phyloP scores from a whole-genome alignment of 30 jellyfish, hydroid and myxozoan genomes.

The Hydra vulgaris region DNA sequence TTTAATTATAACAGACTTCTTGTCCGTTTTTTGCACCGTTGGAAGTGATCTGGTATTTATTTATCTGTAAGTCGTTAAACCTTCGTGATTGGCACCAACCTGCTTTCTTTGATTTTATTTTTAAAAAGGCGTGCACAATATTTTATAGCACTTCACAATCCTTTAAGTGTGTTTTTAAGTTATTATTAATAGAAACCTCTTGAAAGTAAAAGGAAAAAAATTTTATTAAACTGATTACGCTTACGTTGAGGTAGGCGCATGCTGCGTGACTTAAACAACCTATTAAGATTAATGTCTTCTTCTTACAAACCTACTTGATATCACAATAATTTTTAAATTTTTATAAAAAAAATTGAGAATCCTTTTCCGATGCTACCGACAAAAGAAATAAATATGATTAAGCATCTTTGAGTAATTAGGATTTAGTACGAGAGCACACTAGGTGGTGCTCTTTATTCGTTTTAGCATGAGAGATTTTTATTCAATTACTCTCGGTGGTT shows the following conservation, averaged over 20 bases:
- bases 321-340: too few relatives aligned
- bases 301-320: neutral
- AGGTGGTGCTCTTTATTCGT: neutral
- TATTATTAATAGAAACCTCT: too few relatives aligned
- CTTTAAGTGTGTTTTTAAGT: neutral
- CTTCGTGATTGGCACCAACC: neutral
- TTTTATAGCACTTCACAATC: neutral
- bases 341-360: too few relatives aligned
- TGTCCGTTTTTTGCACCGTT: too few relatives aligned
- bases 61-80: too few relatives aligned
- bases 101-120: neutral
- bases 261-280: neutral
- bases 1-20: too few relatives aligned
- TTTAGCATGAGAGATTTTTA: too few relatives aligned
- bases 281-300: neutral
- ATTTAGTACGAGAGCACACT: neutral
- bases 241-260: neutral
- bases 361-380: neutral
- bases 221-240: neutral
- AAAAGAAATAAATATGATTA: neutral
- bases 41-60: too few relatives aligned
- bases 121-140: neutral
- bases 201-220: neutral
- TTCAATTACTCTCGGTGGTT: too few relatives aligned
- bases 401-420: neutral